These are phyloP conservation scores for Cephalophus harveyi DNA, from an alignment of 2,113 vertebrate genomes.

Conservation along the genomic window DNA sequence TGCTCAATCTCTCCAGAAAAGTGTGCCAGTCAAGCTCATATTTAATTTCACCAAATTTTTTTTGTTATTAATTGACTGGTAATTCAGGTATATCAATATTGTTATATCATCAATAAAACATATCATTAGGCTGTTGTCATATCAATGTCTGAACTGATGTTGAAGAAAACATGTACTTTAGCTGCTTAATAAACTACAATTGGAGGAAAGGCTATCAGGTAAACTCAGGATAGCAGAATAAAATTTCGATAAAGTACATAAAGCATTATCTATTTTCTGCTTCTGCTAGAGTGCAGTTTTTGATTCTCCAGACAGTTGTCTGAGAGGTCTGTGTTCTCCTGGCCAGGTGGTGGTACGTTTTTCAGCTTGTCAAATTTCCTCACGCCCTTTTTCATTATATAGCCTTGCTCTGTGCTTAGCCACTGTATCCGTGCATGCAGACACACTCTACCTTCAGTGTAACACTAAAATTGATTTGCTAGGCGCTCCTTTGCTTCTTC, in stretches of 20 bases:
- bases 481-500: slow-evolving; percentile 26
- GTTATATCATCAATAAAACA: not conserved
- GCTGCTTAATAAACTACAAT: slow-evolving; percentile 25
- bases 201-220: not conserved
- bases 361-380: slow-evolving; percentile 36
- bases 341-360: not conserved
- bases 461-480: slow-evolving; percentile 60
- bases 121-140: not conserved
- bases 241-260: slow-evolving; percentile 45
- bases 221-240: not conserved
- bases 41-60: not conserved
- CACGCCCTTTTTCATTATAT: not conserved
- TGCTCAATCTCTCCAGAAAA: not conserved
- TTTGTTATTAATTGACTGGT: not conserved
- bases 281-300: not conserved
- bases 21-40: not conserved
- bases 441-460: slow-evolving; percentile 35
- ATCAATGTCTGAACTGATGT: not conserved
- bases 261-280: slow-evolving; percentile 19
- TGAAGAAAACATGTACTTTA: not conserved
- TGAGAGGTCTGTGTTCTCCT: slow-evolving; percentile 59
- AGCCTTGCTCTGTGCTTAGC: slow-evolving; percentile 19
- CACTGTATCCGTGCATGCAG: slow-evolving; percentile 36
- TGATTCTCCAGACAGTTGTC: slow-evolving; percentile 20
- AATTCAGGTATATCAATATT: not conserved